phyloP scores from a whole-genome alignment of 2,113 vertebrate genomes.

The Microcebus griseorufus region DNA sequence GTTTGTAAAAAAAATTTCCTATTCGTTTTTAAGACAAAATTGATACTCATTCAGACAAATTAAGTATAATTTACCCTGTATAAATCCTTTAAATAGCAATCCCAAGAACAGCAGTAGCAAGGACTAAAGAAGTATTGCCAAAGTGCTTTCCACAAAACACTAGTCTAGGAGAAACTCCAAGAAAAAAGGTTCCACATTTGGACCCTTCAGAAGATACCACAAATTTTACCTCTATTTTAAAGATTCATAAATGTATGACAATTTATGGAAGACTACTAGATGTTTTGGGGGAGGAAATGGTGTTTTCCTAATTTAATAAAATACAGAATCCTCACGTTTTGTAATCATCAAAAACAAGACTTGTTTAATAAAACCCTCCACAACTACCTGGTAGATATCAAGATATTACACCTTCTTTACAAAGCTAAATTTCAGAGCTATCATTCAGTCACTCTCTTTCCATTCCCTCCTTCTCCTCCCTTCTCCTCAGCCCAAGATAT shows the following conservation, averaged over 20 bases:
- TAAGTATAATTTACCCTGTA: neutral
- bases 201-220: neutral
- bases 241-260: neutral
- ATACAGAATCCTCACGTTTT: neutral
- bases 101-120: neutral
- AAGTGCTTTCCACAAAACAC: neutral
- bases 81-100: neutral
- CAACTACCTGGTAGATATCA: neutral
- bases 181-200: neutral
- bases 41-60: neutral
- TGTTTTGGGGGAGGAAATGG: neutral
- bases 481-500: neutral
- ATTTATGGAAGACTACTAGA: slow-evolving; percentile 1
- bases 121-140: neutral
- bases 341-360: slow-evolving; percentile 23
- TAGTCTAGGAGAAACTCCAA: neutral
- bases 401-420: neutral
- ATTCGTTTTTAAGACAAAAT: slow-evolving; percentile 26
- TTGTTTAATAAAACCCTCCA: slow-evolving; percentile 13
- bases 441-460: neutral
- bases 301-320: slow-evolving; percentile 20
- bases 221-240: neutral
- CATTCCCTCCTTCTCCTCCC: neutral
- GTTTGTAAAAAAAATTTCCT: neutral
- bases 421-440: neutral